These are phyloP conservation scores for Apis laboriosa DNA, from an alignment of 1,140 invertebrate genomes.

Conservation along the genomic window DNA sequence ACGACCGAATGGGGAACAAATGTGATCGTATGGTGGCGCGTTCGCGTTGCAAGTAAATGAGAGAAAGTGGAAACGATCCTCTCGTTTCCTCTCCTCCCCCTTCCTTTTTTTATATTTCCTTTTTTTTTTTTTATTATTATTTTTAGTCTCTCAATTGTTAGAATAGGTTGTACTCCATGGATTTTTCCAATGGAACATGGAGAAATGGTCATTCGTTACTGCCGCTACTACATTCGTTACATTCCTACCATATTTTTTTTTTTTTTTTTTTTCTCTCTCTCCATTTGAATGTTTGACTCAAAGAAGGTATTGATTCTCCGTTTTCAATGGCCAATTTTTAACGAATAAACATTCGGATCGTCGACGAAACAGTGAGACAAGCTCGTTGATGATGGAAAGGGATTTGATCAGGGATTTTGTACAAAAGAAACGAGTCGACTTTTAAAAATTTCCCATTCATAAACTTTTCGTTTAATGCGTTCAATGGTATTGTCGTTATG, in stretches of 20 bases:
- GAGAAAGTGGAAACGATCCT: slow-evolving; percentile 8
- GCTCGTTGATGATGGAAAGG: neutral
- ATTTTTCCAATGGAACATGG: too few relatives aligned
- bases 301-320: neutral
- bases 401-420: neutral
- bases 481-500: neutral
- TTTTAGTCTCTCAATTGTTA: neutral
- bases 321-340: neutral
- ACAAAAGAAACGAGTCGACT: neutral
- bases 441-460: too few relatives aligned
- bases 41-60: neutral
- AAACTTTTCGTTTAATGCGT: too few relatives aligned
- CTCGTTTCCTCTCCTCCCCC: neutral
- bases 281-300: neutral
- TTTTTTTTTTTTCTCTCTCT: neutral
- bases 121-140: neutral
- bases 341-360: neutral
- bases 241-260: neutral
- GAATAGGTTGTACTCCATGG: neutral
- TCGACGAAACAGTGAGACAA: neutral
- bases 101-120: neutral
- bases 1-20: neutral
- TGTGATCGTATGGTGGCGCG: neutral
- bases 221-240: neutral
- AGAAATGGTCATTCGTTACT: neutral